Evolutionary conservation across 2,113 vertebrate genomes (phyloP).

Genomic region (Carollia perspicillata): DNA sequence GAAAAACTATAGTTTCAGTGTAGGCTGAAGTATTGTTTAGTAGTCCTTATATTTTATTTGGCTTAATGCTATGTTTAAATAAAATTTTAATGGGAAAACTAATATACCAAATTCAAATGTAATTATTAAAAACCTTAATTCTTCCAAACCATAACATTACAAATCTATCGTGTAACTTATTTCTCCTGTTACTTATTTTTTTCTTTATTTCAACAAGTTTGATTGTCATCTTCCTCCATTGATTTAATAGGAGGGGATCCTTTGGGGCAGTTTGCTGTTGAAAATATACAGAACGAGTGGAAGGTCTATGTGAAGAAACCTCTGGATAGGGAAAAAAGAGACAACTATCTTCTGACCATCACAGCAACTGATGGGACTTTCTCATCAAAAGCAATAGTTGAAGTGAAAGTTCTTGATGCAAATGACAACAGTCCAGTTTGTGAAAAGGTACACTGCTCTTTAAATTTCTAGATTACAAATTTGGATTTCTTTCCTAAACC

Average conservation of each 20-base stretch:
- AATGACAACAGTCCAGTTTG: conserved; percentile 97
- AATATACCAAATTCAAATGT: neutral
- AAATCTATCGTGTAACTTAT: neutral
- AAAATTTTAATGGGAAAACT: neutral
- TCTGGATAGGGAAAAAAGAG: conserved; percentile 93
- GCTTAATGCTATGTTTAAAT: neutral
- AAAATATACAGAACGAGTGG: conserved; percentile 95
- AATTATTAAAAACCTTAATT: neutral
- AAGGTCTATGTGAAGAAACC: conserved; percentile 95
- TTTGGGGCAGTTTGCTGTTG: conserved; percentile 94
- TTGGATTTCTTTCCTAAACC: neutral
- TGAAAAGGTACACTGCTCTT: conserved; percentile 88
- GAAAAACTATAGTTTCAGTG: neutral
- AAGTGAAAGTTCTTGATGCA: conserved; percentile 98
- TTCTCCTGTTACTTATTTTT: neutral
- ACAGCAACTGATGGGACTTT: conserved; percentile 97
- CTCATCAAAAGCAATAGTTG: conserved; percentile 91
- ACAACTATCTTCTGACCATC: conserved; percentile 95
- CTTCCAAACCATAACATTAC: neutral
- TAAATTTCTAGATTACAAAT: neutral
- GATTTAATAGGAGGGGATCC: conserved; percentile 91
- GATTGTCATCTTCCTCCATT: conserved; percentile 40
- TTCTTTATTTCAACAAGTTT: neutral
- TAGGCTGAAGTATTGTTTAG: neutral
- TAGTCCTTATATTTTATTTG: conserved; percentile 3